Percentiles rank a stretch among this genome's conserved stretches.
Evolutionary conservation across 2,888 invertebrate species (phyloP).

Genomic region (Penaeus monodon): DNA sequence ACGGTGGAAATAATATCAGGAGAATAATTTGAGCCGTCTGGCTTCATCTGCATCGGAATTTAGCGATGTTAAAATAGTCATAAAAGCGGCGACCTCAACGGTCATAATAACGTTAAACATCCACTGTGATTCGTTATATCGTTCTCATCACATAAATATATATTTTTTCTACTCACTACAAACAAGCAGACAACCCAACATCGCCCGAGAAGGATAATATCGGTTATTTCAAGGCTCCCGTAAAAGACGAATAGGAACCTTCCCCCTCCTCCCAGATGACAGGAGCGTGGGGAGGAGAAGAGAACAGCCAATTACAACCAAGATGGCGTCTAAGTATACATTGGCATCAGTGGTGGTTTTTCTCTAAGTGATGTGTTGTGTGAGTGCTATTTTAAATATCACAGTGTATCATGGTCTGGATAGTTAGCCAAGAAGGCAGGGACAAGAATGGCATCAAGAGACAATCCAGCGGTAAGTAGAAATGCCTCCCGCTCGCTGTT

Average conservation of each 20-base stretch:
- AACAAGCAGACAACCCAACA: too few species aligned
- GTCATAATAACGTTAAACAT: too few species aligned
- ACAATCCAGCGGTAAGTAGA: constrained; percentile 57
- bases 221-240: constrained; percentile 14
- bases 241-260: constrained; percentile 34
- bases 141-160: too few species aligned
- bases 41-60: too few species aligned
- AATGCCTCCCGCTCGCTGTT: neutral
- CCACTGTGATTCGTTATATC: too few species aligned
- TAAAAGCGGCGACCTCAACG: too few species aligned
- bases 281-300: constrained; percentile 60
- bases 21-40: too few species aligned
- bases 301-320: constrained; percentile 64
- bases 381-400: constrained; percentile 51
- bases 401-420: constrained; percentile 61
- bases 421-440: constrained; percentile 33
- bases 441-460: constrained; percentile 50
- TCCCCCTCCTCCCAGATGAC: constrained; percentile 50
- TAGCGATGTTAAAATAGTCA: too few species aligned
- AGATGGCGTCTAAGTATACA: constrained; percentile 63
- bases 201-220: too few species aligned
- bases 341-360: constrained; percentile 56
- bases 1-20: too few species aligned
- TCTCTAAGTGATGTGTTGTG: constrained; percentile 60
- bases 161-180: too few species aligned